Conservation (phyloP, 2,797 vertebrate genomes). For the Leuciscus waleckii region DNA sequence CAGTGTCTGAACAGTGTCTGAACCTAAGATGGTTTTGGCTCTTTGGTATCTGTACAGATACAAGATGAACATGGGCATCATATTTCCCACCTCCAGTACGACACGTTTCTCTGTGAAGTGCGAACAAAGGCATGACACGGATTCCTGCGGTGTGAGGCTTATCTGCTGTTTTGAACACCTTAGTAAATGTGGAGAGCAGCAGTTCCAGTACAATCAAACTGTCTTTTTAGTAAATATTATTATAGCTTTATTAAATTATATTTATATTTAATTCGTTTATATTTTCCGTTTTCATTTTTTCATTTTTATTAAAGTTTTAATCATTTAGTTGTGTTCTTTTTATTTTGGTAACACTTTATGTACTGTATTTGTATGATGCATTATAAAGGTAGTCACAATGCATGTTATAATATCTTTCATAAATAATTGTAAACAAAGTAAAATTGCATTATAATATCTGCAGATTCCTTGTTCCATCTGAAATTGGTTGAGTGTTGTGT, state of each 20-base stretch:
- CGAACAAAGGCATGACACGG: constrained; percentile 78
- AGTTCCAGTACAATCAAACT: constrained; percentile 1
- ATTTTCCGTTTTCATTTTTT: not conserved
- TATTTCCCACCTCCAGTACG: constrained; percentile 65
- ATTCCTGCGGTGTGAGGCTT: constrained; percentile 74
- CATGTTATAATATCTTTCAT: not conserved
- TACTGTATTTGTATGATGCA: not conserved
- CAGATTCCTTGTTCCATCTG: not conserved
- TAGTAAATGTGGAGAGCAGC: constrained; percentile 51
- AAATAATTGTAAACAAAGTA: too few species aligned
- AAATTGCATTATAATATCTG: not conserved
- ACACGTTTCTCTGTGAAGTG: constrained; percentile 53
- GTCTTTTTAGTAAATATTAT: not conserved
- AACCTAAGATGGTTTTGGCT: constrained; percentile 51
- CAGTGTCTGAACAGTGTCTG: constrained; percentile 39
- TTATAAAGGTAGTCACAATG: not conserved
- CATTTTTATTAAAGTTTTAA: not conserved
- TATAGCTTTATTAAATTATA: not conserved
- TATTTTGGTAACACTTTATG: not conserved
- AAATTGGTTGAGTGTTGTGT: not conserved
- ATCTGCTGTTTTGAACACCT: constrained; percentile 76
- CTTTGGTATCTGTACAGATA: constrained; percentile 57
- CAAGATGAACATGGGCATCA: constrained; percentile 62
- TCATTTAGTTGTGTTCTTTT: not conserved
- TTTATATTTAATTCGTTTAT: not conserved